Percentiles rank a stretch among this genome's conserved stretches.
Evolutionary conservation across 1,140 invertebrate genomes (phyloP).

Genomic region (Trypoxylus dichotomus): DNA sequence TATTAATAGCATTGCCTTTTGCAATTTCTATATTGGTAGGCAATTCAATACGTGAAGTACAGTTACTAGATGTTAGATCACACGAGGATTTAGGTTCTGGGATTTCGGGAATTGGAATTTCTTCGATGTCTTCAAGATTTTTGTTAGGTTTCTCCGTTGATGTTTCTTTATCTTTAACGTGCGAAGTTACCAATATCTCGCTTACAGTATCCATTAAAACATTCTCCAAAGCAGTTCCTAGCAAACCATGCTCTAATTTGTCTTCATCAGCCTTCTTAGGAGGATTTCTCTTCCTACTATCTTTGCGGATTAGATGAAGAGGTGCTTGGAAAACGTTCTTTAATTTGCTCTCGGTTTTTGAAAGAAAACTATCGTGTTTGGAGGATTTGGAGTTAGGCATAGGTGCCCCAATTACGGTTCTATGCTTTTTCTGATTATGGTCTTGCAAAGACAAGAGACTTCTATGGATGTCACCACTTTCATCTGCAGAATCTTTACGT

Average conservation of each 20-base stretch:
- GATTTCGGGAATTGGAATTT: neutral
- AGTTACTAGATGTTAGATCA: conserved; percentile 1
- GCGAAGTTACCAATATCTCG: conserved; percentile 40
- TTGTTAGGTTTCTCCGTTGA: conserved; percentile 7
- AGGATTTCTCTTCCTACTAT: conserved; percentile 27
- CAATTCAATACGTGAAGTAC: conserved; percentile 16
- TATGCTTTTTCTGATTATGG: neutral
- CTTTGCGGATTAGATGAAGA: neutral
- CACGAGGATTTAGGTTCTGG: neutral
- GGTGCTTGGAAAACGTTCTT: conserved; percentile 1
- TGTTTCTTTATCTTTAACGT: conserved; percentile 11
- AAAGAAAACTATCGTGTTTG: neutral
- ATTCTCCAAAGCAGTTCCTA: conserved; percentile 43
- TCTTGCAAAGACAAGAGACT: conserved; percentile 23
- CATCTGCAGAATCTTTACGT: neutral
- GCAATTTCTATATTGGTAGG: conserved; percentile 49
- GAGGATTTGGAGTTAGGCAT: neutral
- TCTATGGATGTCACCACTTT: neutral
- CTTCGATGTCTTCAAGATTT: neutral
- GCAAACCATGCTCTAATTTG: conserved; percentile 37
- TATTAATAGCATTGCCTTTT: conserved; percentile 47
- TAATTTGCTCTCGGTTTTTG: conserved; percentile 15
- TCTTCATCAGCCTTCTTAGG: neutral
- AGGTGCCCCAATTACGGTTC: neutral
- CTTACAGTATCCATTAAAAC: conserved; percentile 44